Evolutionary conservation across 2,888 invertebrate species (phyloP).

Genomic region (Patella depressa): DNA sequence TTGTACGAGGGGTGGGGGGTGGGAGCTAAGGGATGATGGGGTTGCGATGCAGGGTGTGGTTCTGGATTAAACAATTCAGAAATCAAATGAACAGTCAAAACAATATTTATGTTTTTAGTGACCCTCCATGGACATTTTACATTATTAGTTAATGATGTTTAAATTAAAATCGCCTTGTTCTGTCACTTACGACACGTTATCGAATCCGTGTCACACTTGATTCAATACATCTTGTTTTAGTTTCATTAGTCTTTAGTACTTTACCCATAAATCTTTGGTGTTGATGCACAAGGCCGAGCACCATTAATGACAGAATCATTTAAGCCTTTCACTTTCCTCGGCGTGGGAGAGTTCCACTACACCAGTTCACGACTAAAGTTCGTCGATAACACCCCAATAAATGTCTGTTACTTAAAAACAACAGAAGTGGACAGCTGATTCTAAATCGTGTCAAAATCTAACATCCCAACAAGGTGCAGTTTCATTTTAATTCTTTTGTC

Average conservation of each 20-base stretch:
- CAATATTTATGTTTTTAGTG: too few relatives aligned
- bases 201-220: too few relatives aligned
- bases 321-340: neutral
- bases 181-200: too few relatives aligned
- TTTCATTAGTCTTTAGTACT: neutral
- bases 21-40: too few relatives aligned
- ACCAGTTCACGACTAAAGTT: neutral
- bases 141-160: too few relatives aligned
- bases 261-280: neutral
- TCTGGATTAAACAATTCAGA: too few relatives aligned
- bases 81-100: too few relatives aligned
- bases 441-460: neutral
- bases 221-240: too few relatives aligned
- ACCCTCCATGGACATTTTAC: too few relatives aligned
- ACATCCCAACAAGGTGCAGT: neutral
- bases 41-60: too few relatives aligned
- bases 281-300: neutral
- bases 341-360: slow-evolving; percentile 2
- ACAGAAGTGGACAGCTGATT: slow-evolving; percentile 5
- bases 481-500: slow-evolving; percentile 12
- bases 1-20: too few relatives aligned
- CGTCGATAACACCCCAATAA: slow-evolving; percentile 4
- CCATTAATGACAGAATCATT: neutral
- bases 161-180: too few relatives aligned
- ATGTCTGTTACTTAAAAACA: slow-evolving; percentile 3